Conservation (phyloP, 2,797 vertebrate species). For the Danio choprae region DNA sequence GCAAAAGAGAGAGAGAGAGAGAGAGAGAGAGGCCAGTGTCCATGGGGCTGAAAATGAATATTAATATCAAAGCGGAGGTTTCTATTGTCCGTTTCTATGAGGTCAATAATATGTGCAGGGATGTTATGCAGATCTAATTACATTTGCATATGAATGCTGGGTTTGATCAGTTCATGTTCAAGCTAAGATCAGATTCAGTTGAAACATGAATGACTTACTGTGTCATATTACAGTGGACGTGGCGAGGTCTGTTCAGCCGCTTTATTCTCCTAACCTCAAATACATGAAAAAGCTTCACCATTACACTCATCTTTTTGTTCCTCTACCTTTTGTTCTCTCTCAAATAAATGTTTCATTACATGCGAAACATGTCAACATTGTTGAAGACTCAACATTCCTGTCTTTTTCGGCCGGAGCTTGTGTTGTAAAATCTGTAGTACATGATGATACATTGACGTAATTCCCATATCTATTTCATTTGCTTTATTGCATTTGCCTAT, state of each 20-base stretch:
- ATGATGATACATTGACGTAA: slow-evolving; percentile 36
- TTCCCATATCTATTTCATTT: slow-evolving; percentile 49
- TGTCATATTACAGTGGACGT: slow-evolving; percentile 37
- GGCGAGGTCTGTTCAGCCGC: slow-evolving; percentile 21
- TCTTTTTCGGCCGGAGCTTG: slow-evolving; percentile 10
- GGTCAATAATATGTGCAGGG: slow-evolving; percentile 55
- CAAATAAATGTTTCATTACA: slow-evolving; percentile 40
- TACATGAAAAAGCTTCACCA: slow-evolving; percentile 12
- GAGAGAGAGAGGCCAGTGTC: slow-evolving; percentile 14
- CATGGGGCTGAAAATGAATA: slow-evolving; percentile 46
- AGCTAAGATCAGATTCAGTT: slow-evolving; percentile 47
- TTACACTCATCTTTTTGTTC: slow-evolving; percentile 42
- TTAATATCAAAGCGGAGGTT: slow-evolving; percentile 44
- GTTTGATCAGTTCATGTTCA: slow-evolving; percentile 48
- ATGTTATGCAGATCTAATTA: slow-evolving; percentile 59
- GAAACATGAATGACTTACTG: slow-evolving; percentile 38
- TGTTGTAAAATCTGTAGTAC: slow-evolving; percentile 31
- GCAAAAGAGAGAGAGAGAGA: slow-evolving; percentile 5
- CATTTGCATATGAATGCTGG: slow-evolving; percentile 60
- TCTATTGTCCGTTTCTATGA: slow-evolving; percentile 46
- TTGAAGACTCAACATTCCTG: slow-evolving; percentile 22
- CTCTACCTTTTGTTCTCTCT: slow-evolving; percentile 12
- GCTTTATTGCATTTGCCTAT: slow-evolving; percentile 43
- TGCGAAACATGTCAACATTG: slow-evolving; percentile 15
- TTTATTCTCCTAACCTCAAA: slow-evolving; percentile 49